phyloP scores from a whole-genome alignment of 2,888 invertebrate species.

The Antheraea assamensis region DNA sequence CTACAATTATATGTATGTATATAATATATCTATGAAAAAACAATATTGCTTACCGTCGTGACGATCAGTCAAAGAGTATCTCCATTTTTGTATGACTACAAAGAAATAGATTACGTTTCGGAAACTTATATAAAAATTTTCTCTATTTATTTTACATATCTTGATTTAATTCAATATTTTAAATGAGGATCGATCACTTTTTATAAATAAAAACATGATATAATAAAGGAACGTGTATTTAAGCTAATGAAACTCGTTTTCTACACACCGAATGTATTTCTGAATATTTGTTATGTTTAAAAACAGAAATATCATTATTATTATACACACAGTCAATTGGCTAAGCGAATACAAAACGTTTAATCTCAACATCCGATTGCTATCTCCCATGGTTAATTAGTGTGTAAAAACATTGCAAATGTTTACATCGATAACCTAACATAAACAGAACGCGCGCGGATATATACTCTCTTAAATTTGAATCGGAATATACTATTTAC shows the following conservation, averaged over 20 bases:
- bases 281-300: conserved; percentile 1
- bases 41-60: no score
- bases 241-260: neutral
- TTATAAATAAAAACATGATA: neutral
- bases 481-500: neutral
- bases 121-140: neutral
- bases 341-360: neutral
- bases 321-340: neutral
- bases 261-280: neutral
- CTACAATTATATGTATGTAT: no score
- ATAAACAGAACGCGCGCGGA: neutral
- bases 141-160: neutral
- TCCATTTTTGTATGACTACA: no score
- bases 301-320: conserved; percentile 5
- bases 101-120: no score
- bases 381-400: conserved; percentile 6
- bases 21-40: no score
- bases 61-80: no score
- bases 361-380: conserved; percentile 10
- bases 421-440: conserved; percentile 2
- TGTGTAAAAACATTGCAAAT: conserved; percentile 7
- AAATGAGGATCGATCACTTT: neutral
- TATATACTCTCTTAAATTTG: conserved; percentile 9
- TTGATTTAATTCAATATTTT: neutral
- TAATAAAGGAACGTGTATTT: neutral